phyloP scores from a whole-genome alignment of 2,113 vertebrate genomes.

The Sinocyclocheilus anophthalmus region DNA sequence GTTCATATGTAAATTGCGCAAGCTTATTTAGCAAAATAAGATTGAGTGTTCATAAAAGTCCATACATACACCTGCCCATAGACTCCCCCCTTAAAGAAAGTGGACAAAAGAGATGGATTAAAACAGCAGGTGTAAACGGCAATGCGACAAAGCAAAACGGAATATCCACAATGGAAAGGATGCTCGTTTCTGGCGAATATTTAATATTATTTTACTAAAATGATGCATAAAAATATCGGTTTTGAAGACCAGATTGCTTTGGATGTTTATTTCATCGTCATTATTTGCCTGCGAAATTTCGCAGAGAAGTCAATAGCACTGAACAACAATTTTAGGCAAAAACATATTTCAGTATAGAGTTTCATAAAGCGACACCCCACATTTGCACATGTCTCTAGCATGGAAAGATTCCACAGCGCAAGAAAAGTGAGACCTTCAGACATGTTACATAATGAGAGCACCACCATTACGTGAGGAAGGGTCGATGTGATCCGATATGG shows the following conservation, averaged over 20 bases:
- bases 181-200: neutral
- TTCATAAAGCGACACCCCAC: neutral
- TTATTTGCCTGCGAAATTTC: neutral
- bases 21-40: too few relatives aligned
- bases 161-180: neutral
- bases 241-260: neutral
- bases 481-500: slow-evolving; percentile 64
- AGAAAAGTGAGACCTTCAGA: slow-evolving; percentile 62
- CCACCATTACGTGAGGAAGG: slow-evolving; percentile 50
- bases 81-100: too few relatives aligned
- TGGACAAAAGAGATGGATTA: too few relatives aligned
- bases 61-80: too few relatives aligned
- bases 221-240: neutral
- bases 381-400: neutral
- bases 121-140: too few relatives aligned
- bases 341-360: neutral
- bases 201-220: neutral
- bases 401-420: slow-evolving; percentile 3
- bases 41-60: too few relatives aligned
- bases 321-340: neutral
- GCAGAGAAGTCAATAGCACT: neutral
- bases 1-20: too few relatives aligned
- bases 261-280: neutral
- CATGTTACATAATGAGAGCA: slow-evolving; percentile 59
- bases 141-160: neutral